phyloP scores from a whole-genome alignment of 2,797 vertebrate species.

The Oreochromis grahami region DNA sequence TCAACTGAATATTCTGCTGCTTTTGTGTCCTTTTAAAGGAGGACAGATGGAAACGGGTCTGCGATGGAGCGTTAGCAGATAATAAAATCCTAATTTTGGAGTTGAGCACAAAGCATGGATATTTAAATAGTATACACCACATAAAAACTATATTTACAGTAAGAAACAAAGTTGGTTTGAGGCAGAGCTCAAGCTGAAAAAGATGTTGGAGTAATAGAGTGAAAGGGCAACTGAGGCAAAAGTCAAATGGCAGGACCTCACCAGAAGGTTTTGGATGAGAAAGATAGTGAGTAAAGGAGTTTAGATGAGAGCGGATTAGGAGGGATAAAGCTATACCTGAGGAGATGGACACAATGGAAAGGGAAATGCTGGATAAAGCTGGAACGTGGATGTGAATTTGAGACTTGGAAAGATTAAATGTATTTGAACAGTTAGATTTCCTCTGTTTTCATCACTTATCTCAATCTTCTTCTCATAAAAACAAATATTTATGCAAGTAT shows the following conservation, averaged over 20 bases:
- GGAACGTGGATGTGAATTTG: neutral
- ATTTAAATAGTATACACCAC: neutral
- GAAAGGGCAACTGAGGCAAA: conserved; percentile 9
- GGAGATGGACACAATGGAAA: neutral
- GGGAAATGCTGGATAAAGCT: neutral
- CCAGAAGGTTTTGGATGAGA: neutral
- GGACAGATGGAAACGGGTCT: neutral
- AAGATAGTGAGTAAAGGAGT: neutral
- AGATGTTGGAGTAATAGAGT: neutral
- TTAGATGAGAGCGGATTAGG: conserved; percentile 42
- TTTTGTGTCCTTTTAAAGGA: neutral
- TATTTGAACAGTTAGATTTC: neutral
- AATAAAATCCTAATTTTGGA: neutral
- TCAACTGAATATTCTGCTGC: neutral
- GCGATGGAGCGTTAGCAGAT: neutral
- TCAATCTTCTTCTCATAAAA: no score
- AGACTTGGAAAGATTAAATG: neutral
- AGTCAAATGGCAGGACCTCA: neutral
- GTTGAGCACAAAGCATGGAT: neutral
- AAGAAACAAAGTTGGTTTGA: accelerated
- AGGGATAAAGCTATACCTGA: conserved; percentile 29
- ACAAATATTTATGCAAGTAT: neutral
- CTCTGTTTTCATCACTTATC: neutral
- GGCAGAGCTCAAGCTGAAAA: neutral
- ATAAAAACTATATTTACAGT: neutral